Base-by-base conservation (phyloP, 2,797 vertebrate genomes). In the Atherinosoma microstoma region DNA sequence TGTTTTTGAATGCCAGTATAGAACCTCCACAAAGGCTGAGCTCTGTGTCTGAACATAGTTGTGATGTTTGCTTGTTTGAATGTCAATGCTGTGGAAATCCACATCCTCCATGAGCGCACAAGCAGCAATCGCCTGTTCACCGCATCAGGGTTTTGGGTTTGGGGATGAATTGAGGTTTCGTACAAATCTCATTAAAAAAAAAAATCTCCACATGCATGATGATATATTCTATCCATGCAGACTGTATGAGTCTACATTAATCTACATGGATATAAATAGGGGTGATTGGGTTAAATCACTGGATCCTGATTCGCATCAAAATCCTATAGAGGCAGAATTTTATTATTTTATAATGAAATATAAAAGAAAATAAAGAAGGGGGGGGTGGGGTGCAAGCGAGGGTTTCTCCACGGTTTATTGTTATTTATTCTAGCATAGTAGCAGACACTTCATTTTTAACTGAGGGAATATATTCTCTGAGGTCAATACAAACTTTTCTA, bases 1-100 rank as follows among this genome's bases (percentile, higher is more conserved):
- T 80, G 65, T 30, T 60, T 56, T 42, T 70, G 70, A 67, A 65
- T 79, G 80, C 80, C 67, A 64, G 75, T 0, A 16, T 29, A 63
- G 53, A 78, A 45, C 64, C 24, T 60, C 54, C 18, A 77, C 63
- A 58, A 22, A 34, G 56, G 15, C 60, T n/a, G 38, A 51, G 62
- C 47, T n/a, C n/a, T 11, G 24, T 75, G 76, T 36, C 36, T 2
- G 49, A 78, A 57, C 30, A 3, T 42, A 2, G 40, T 3, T 3
- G 53, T 24, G 22, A 24, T 74, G 69, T 73, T 64, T 42, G 56
- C 75, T 57, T 80, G 75, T 80, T 67, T 76, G 69, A 38, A 49
- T 75, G 74, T 67, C 70, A 58, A 65, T 2, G 11, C 32, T 2
- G 54, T 40, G 62, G 27, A 63, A 47, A 66, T 27, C 18, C 61